Conservation (phyloP, 2,113 vertebrate genomes). For the Spea bombifrons region DNA sequence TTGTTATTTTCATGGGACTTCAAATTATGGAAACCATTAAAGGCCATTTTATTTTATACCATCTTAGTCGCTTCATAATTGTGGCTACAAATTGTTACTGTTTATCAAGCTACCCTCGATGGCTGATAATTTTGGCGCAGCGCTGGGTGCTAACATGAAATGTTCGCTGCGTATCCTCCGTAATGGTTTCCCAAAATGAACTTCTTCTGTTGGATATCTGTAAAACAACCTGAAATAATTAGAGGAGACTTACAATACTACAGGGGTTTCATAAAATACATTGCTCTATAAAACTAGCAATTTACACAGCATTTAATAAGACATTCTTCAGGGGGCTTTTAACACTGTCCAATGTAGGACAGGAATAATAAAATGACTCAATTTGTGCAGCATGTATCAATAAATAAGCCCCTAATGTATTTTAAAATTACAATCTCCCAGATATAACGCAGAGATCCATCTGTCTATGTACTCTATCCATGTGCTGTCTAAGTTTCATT, state of each 20-base stretch:
- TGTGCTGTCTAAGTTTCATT: constrained; percentile 18
- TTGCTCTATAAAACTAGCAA: constrained; percentile 43
- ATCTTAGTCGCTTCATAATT: neutral
- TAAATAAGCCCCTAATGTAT: constrained; percentile 44
- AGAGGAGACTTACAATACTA: constrained; percentile 39
- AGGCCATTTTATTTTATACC: neutral
- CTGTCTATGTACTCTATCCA: constrained; percentile 28
- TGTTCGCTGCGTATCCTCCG: neutral
- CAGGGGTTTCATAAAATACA: constrained; percentile 40
- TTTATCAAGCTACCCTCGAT: constrained; percentile 22
- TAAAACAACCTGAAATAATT: constrained; percentile 43
- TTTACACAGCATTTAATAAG: constrained; percentile 36
- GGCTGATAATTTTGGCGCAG: constrained; percentile 2
- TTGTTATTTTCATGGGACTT: neutral
- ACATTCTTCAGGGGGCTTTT: constrained; percentile 43
- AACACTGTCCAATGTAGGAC: constrained; percentile 25
- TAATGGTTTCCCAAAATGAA: constrained; percentile 13
- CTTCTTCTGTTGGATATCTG: constrained; percentile 17
- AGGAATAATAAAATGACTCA: constrained; percentile 41
- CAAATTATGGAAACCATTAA: neutral
- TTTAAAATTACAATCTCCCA: constrained; percentile 40
- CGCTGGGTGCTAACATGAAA: neutral
- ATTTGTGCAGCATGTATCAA: constrained; percentile 36
- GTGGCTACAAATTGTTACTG: neutral
- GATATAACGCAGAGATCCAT: constrained; percentile 38